Percentiles rank a stretch among this genome's conserved stretches.
These are phyloP conservation scores for Lycodopsis pacificus DNA, from an alignment of 2,797 vertebrate species.

Conservation along the genomic window DNA sequence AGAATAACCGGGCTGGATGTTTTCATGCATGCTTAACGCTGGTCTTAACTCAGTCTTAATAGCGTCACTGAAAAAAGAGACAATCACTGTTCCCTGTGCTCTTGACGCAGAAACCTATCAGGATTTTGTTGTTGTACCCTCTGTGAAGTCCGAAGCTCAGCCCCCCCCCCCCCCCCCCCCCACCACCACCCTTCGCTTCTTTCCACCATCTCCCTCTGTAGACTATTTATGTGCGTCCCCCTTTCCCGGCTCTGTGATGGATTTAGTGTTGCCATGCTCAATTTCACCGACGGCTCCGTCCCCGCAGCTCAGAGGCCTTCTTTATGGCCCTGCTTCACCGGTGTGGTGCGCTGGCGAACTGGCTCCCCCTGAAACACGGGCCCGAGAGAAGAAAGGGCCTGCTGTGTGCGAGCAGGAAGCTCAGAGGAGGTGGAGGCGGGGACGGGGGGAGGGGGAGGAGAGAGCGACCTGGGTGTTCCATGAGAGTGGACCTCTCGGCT, in stretches of 20 bases:
- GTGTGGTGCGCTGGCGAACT: constrained; percentile 50
- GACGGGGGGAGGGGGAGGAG: constrained; percentile 44
- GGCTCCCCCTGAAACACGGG: constrained; percentile 61
- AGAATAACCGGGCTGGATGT: background rate
- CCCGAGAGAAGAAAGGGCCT: constrained; percentile 65
- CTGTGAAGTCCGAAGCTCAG: background rate
- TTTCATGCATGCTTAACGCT: background rate
- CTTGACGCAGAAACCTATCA: background rate
- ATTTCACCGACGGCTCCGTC: constrained; percentile 45
- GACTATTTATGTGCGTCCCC: constrained; percentile 42
- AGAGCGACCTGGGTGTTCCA: constrained; percentile 93
- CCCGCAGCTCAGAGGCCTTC: constrained; percentile 38
- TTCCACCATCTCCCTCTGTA: constrained; percentile 8
- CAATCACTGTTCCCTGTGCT: background rate
- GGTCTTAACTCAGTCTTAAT: too few relatives aligned
- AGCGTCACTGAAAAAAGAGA: too few relatives aligned
- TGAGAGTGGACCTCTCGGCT: constrained; percentile 83
- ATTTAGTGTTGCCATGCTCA: constrained; percentile 64
- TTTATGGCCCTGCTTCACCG: constrained; percentile 38
- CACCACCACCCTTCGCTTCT: background rate
- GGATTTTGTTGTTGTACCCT: background rate
- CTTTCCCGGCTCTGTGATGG: constrained; percentile 38
- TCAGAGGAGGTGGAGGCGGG: constrained; percentile 64
- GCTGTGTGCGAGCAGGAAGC: constrained; percentile 68
- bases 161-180: background rate